Conservation (phyloP, 2,113 vertebrate species). For the Corythoichthys haematopterus region DNA sequence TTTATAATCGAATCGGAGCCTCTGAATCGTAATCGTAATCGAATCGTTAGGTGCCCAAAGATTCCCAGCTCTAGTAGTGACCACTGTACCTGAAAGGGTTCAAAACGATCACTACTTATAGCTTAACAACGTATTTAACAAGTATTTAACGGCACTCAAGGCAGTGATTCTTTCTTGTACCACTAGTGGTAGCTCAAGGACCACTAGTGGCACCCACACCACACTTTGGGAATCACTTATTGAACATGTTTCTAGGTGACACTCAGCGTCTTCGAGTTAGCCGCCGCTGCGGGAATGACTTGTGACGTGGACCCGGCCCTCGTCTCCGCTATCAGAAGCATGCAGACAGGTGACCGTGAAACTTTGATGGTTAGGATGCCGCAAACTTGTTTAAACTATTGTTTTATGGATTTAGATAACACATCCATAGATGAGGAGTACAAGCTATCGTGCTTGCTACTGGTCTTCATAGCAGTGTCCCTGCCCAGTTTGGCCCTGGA, state of each 20-base stretch:
- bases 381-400: not conserved
- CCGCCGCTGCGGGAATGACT: slow-evolving; percentile 79
- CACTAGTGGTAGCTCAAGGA: no score
- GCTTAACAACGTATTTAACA: no score
- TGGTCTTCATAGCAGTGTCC: slow-evolving; percentile 84
- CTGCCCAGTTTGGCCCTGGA: slow-evolving; percentile 81
- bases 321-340: slow-evolving; percentile 73
- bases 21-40: no score
- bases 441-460: slow-evolving; percentile 81
- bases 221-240: not conserved
- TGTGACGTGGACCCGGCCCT: slow-evolving; percentile 85
- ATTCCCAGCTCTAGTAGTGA: no score
- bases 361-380: not conserved
- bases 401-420: slow-evolving; percentile 66
- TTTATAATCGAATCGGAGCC: no score
- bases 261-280: slow-evolving; percentile 82
- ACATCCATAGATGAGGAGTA: slow-evolving; percentile 83
- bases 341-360: slow-evolving; percentile 75
- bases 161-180: not conserved
- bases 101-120: no score
- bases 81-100: no score
- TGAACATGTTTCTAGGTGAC: slow-evolving; percentile 70
- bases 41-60: no score
- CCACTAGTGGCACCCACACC: not conserved
- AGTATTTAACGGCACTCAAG: not conserved